Evolutionary conservation across 2,797 vertebrate genomes (phyloP).

Genomic region (Oceanodroma leucorhoa): DNA sequence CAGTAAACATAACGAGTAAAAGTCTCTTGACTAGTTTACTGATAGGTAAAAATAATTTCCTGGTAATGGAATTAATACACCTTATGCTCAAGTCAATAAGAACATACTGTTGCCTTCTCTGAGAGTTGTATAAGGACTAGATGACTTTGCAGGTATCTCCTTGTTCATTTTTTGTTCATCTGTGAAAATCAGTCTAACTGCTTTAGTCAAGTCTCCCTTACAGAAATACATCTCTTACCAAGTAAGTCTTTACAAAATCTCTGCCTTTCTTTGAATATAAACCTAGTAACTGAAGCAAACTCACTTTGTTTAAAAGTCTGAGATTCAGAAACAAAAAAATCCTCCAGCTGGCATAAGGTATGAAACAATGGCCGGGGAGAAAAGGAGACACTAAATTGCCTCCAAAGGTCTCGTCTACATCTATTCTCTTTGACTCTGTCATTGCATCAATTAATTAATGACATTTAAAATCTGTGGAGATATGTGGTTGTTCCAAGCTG

Average conservation of each 20-base stretch:
- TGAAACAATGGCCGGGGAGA: background rate
- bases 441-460: background rate
- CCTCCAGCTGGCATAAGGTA: background rate
- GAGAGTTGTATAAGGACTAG: background rate
- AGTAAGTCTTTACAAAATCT: background rate
- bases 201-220: background rate
- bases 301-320: background rate
- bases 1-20: background rate
- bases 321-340: background rate
- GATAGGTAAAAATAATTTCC: background rate
- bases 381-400: background rate
- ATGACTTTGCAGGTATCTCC: background rate
- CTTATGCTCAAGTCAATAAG: background rate
- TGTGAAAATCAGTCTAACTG: background rate
- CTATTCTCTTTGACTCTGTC: background rate
- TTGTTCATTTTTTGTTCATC: background rate
- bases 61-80: background rate
- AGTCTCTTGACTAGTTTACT: background rate
- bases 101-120: background rate
- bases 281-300: background rate
- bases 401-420: background rate
- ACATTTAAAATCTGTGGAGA: background rate
- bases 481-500: rapidly evolving
- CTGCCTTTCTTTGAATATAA: background rate
- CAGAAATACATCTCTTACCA: background rate